Evolutionary conservation across 2,888 invertebrate genomes (phyloP), one percentile per base, ranked within the genome.

Genomic region (Phalera bucephala): DNA sequence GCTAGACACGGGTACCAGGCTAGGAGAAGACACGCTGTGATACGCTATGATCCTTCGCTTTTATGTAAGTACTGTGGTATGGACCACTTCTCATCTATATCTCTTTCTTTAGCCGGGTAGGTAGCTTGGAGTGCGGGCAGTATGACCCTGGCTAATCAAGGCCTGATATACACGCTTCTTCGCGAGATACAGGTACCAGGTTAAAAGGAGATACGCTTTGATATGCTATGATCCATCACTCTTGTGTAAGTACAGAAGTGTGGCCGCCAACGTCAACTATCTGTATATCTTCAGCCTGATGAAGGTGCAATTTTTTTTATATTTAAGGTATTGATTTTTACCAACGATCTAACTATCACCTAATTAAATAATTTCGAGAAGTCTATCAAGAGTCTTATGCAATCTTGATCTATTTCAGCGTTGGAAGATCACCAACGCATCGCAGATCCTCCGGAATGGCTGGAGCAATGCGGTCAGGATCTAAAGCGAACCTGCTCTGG

Each of bases 1-100:
- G 90, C 92, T 31, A 72, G 94, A 19, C 90, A 93, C 61, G 94
- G 94, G 0, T 91, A 92, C 53, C 91, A 93, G 88, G 93, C 94
- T 1, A 90, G 91, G 42, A 87, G 91, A 28, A 80, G 91, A 46
- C 93, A 93, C 51, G 91, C 89, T 40, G 71, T 81, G 22, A 90
- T 92, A 5, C 40, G 44, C 1, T 85, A 84, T 36, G 84, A 84
- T 14, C 83, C 83, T 0, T 38, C 55, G 0, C 30, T 86, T 5
- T 32, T 84, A 5, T 69, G 83, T 84, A 10, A 70, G 73, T 58
- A 19, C 1, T 17, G n/a, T n/a, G n/a, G n/a, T n/a, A n/a, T n/a
- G n/a, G n/a, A n/a, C n/a, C n/a, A n/a, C n/a, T n/a, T n/a, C n/a
- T n/a, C n/a, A n/a, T n/a, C n/a, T n/a, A n/a, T n/a, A n/a, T n/a